Evolutionary conservation across 2,113 vertebrate species (phyloP).

Genomic region (Hemibagrus wyckioides): DNA sequence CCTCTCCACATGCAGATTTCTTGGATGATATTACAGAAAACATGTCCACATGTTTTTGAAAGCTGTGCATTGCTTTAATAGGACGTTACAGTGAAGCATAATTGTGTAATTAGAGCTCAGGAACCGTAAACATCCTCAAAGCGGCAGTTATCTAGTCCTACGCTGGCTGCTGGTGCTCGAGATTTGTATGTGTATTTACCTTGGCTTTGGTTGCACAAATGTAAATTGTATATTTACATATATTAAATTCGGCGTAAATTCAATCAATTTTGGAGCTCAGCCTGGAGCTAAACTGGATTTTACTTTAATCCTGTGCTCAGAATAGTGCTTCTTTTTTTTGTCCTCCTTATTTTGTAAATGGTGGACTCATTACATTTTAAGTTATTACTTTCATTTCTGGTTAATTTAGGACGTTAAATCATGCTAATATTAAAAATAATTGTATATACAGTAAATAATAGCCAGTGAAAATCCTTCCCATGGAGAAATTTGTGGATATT

Average conservation of each 20-base stretch:
- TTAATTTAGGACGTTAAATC: neutral
- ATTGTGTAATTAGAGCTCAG: neutral
- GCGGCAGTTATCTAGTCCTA: neutral
- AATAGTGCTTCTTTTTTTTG: neutral
- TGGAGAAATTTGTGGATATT: neutral
- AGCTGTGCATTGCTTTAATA: neutral
- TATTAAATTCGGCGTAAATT: neutral
- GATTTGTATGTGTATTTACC: neutral
- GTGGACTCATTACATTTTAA: neutral
- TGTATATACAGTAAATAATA: neutral
- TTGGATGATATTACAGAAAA: neutral
- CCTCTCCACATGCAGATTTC: neutral
- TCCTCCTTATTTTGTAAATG: neutral
- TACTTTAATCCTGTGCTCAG: neutral
- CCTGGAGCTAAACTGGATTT: neutral
- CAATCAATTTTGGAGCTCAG: neutral
- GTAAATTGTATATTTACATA: neutral
- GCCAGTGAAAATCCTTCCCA: neutral
- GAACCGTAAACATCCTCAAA: neutral
- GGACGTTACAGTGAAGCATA: neutral
- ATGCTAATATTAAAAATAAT: neutral
- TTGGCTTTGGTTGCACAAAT: neutral
- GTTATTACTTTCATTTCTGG: neutral
- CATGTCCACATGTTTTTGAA: neutral
- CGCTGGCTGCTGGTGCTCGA: neutral